Conservation (phyloP, 2,888 invertebrate genomes). For the Dimorphilus gyrociliatus region DNA sequence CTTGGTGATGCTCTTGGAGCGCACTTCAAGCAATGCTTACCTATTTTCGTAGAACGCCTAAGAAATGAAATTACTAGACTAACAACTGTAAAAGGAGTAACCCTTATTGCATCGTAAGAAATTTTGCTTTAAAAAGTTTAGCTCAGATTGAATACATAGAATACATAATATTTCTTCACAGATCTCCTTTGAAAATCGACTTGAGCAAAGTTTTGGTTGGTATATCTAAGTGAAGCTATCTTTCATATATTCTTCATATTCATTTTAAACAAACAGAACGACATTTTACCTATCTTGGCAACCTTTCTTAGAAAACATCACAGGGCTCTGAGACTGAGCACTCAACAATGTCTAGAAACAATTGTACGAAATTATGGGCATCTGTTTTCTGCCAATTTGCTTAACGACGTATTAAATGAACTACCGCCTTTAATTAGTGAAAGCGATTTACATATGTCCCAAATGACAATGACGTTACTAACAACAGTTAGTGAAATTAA, state of each 20-base stretch:
- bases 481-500: conserved; percentile 30
- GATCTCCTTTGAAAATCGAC: conserved; percentile 58
- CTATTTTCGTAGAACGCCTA: conserved; percentile 81
- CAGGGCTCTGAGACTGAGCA: conserved; percentile 74
- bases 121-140: background rate
- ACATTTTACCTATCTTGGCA: conserved; percentile 76
- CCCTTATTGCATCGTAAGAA: conserved; percentile 62
- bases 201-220: conserved; percentile 59
- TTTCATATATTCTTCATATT: background rate
- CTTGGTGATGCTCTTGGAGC: conserved; percentile 63
- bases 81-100: conserved; percentile 86
- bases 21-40: conserved; percentile 66
- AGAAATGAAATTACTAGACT: conserved; percentile 91
- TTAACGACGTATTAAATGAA: conserved; percentile 66
- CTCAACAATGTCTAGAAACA: conserved; percentile 71
- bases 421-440: conserved; percentile 78
- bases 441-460: conserved; percentile 87
- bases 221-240: conserved; percentile 6
- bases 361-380: conserved; percentile 68
- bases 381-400: conserved; percentile 38
- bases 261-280: conserved; percentile 43
- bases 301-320: conserved; percentile 92
- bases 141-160: background rate
- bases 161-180: conserved; percentile 7
- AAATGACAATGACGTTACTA: conserved; percentile 41